Conservation (phyloP, 1,140 invertebrate genomes). For the Idris sp. region DNA sequence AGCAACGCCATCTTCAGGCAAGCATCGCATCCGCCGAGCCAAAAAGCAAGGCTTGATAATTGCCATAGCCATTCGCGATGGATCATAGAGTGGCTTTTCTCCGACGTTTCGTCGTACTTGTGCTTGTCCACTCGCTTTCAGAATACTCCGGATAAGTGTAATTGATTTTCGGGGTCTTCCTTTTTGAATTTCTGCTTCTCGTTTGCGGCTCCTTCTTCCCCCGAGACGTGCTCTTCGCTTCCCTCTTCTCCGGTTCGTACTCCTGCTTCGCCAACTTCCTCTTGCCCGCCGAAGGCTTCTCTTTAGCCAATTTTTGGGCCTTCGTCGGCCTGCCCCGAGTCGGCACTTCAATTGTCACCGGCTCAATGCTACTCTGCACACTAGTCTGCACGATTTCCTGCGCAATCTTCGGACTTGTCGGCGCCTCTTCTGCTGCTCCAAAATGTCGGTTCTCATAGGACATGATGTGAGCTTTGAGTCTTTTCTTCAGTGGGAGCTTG, state of each 20-base stretch:
- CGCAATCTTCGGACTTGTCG: too few relatives aligned
- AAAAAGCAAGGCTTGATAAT: conserved; percentile 1
- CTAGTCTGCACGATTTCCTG: too few relatives aligned
- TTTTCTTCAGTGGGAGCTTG: conserved; percentile 73
- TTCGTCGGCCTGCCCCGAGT: not conserved
- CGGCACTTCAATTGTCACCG: not conserved
- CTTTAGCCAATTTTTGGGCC: not conserved
- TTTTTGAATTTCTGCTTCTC: conserved; percentile 65
- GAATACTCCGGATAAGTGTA: conserved; percentile 71
- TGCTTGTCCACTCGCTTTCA: conserved; percentile 66
- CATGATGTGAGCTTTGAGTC: conserved; percentile 69
- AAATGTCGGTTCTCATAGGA: too few relatives aligned
- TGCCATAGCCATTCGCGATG: conserved; percentile 17
- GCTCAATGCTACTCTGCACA: conserved; percentile 1
- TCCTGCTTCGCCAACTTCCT: not conserved
- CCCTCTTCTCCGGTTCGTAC: conserved; percentile 22
- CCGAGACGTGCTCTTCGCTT: conserved; percentile 35
- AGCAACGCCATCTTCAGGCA: not conserved
- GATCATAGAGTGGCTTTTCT: conserved; percentile 74
- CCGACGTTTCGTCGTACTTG: conserved; percentile 68
- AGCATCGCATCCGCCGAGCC: not conserved
- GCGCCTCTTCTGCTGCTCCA: too few relatives aligned
- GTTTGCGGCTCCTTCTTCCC: conserved; percentile 48
- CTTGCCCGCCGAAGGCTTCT: conserved; percentile 5
- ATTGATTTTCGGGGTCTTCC: conserved; percentile 73